Conservation (phyloP, 2,797 vertebrate species). For the Scolopax rusticola region DNA sequence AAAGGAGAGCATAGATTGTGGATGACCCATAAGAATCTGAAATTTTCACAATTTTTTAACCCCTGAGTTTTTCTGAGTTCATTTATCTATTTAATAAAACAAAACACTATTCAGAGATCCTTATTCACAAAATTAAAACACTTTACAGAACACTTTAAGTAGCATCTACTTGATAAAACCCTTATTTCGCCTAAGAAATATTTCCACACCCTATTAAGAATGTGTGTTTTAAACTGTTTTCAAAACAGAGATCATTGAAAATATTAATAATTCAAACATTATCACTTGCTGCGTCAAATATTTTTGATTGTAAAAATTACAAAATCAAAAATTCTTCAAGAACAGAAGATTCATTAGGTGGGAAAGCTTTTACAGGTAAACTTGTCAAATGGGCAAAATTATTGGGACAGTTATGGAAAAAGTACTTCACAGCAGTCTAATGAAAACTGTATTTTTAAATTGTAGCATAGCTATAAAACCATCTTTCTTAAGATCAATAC, state of each 20-base stretch:
- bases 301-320: not conserved
- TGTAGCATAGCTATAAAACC: not conserved
- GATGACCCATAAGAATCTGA: not conserved
- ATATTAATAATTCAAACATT: not conserved
- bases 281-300: not conserved
- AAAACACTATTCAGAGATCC: not conserved
- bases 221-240: not conserved
- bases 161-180: not conserved
- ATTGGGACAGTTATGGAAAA: not conserved
- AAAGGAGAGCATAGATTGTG: not conserved
- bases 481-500: not conserved
- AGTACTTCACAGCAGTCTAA: not conserved
- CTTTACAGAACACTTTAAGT: not conserved
- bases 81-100: not conserved
- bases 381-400: not conserved
- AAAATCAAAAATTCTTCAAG: not conserved
- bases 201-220: not conserved
- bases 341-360: not conserved
- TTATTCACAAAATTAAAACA: not conserved
- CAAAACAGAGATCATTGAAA: not conserved
- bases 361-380: not conserved
- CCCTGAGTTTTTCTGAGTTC: not conserved
- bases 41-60: not conserved
- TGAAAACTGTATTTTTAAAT: not conserved
- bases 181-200: not conserved